A percentile compares a stretch with the other conserved stretches of the same genome.
Conservation (phyloP, 2,888 invertebrate genomes). For the Blastobasis lacticolella region DNA sequence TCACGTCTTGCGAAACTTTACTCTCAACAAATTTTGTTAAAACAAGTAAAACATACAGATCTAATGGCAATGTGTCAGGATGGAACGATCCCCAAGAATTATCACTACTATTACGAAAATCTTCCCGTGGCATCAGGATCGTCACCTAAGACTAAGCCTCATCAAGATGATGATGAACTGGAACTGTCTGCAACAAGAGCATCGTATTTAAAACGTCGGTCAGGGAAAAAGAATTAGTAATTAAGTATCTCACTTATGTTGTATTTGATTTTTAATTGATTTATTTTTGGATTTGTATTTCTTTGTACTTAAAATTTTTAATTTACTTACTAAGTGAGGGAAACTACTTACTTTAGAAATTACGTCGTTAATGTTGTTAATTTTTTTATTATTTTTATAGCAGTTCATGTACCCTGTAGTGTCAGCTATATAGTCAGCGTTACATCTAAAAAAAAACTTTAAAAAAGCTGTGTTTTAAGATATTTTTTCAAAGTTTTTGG, state of each 20-base stretch:
- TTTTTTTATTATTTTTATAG: too few relatives aligned
- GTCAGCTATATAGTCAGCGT: too few relatives aligned
- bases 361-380: too few relatives aligned
- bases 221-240: conserved; percentile 2
- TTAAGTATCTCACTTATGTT: background rate
- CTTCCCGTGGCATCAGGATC: background rate
- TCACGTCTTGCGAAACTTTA: background rate
- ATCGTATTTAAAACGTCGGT: conserved; percentile 5
- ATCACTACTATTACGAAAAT: conserved; percentile 2
- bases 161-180: conserved; percentile 7
- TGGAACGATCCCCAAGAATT: conserved; percentile 3
- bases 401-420: too few relatives aligned
- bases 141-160: background rate
- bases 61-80: conserved; percentile 4
- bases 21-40: conserved; percentile 1
- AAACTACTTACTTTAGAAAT: too few relatives aligned
- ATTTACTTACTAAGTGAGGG: background rate
- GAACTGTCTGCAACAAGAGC: conserved; percentile 8
- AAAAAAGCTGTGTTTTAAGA: too few relatives aligned
- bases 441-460: too few relatives aligned
- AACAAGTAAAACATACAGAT: conserved; percentile 4
- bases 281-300: background rate
- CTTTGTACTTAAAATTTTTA: background rate
- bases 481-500: too few relatives aligned
- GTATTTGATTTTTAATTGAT: background rate